Conservation (phyloP, 1,140 invertebrate genomes). For the Phymastichus coffea region DNA sequence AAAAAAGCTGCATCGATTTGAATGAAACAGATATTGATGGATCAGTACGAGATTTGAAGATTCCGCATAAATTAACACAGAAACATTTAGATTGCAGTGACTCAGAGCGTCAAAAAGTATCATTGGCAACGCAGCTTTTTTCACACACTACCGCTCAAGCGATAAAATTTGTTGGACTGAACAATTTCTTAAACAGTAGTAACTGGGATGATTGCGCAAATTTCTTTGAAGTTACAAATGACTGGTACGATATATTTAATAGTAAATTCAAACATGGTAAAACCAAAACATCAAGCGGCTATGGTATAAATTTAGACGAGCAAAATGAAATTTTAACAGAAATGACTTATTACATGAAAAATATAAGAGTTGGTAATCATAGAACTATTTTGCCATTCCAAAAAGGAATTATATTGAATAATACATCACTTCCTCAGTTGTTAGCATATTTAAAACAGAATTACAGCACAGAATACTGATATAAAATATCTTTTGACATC, state of each 20-base stretch:
- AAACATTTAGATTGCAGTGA: neutral
- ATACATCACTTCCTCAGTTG: neutral
- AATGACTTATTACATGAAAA: neutral
- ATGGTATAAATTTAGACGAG: neutral
- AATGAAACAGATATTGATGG: neutral
- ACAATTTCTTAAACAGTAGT: neutral
- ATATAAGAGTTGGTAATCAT: neutral
- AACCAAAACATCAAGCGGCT: neutral
- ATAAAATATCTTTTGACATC: neutral
- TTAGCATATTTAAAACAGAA: neutral
- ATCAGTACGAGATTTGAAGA: neutral
- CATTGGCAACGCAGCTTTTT: conserved; percentile 9
- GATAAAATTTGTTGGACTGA: neutral
- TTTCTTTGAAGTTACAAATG: conserved; percentile 7
- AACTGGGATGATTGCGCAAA: neutral
- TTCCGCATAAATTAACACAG: neutral
- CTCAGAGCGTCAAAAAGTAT: neutral
- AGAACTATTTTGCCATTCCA: neutral
- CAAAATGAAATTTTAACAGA: neutral
- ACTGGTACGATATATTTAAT: conserved; percentile 27
- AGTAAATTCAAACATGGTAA: neutral
- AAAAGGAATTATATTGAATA: neutral
- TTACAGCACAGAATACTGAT: too few species aligned
- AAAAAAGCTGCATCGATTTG: too few species aligned
- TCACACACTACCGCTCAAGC: conserved; percentile 2